Conservation (phyloP, 2,888 invertebrate genomes). For the Hermaeophaga mercurialis region DNA sequence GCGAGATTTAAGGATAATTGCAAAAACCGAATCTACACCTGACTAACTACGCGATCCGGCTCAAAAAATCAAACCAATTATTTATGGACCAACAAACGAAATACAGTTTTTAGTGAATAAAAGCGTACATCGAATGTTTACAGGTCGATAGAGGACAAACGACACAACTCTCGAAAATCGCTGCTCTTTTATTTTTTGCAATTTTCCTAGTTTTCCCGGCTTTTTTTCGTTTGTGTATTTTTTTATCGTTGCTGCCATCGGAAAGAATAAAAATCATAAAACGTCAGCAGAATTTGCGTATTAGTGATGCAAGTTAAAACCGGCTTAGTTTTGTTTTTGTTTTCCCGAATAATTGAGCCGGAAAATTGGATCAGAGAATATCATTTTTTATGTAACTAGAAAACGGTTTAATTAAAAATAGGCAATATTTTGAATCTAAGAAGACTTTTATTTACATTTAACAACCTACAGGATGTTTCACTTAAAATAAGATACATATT, state of each 20-base stretch:
- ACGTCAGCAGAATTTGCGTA: background rate
- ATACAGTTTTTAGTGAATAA: background rate
- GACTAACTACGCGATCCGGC: too few species aligned
- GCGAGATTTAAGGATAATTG: background rate
- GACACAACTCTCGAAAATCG: background rate
- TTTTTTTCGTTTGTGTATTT: background rate
- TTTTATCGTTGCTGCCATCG: background rate
- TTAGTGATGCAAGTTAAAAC: background rate
- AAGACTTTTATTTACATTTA: too few species aligned
- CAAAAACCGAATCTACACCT: too few species aligned
- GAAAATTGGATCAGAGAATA: too few species aligned
- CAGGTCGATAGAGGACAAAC: slow-evolving; percentile 1
- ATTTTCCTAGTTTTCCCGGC: background rate
- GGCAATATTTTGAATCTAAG: too few species aligned
- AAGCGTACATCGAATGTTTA: background rate
- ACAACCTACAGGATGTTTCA: too few species aligned
- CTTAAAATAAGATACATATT: too few species aligned
- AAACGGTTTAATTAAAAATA: too few species aligned
- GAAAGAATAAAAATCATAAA: slow-evolving; percentile 3
- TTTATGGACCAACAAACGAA: background rate
- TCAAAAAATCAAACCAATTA: background rate
- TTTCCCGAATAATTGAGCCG: too few species aligned
- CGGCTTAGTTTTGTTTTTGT: too few species aligned
- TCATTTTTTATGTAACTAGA: too few species aligned
- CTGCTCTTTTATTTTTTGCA: background rate